These are phyloP conservation scores for Hyla sarda DNA, from an alignment of 2,113 vertebrate species.

Conservation along the genomic window DNA sequence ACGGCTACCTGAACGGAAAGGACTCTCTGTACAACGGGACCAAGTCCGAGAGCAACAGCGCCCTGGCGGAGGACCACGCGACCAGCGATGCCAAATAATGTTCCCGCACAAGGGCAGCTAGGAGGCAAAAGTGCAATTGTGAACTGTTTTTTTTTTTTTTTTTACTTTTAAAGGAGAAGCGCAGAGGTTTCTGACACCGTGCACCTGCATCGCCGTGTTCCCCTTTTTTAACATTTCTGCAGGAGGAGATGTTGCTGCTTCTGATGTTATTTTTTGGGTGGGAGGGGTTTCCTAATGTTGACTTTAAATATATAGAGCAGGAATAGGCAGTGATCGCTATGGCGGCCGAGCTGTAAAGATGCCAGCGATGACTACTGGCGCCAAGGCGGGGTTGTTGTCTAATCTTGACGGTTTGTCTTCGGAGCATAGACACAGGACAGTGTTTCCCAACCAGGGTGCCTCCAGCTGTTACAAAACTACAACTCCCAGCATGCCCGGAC, in stretches of 20 bases:
- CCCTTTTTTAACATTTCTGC: constrained; percentile 73
- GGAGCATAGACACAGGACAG: neutral
- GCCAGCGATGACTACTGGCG: neutral
- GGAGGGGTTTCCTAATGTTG: neutral
- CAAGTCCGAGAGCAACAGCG: constrained; percentile 67
- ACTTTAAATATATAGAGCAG: neutral
- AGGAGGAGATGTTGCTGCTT: constrained; percentile 79
- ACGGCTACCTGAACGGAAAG: constrained; percentile 80
- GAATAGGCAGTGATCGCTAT: neutral
- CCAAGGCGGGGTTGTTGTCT: neutral
- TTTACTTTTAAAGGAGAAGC: constrained; percentile 72
- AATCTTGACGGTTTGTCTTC: neutral
- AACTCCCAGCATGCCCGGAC: no score
- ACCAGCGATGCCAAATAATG: constrained; percentile 80
- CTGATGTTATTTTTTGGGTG: constrained; percentile 61
- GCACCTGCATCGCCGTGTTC: constrained; percentile 70
- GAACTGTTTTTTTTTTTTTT: constrained; percentile 73
- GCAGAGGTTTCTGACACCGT: constrained; percentile 68
- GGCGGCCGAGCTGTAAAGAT: neutral
- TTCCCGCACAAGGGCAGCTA: constrained; percentile 70
- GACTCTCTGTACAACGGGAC: constrained; percentile 75
- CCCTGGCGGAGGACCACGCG: constrained; percentile 69
- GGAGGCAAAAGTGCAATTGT: constrained; percentile 65
- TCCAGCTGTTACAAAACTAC: no score
- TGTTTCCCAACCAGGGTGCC: no score